These are phyloP conservation scores for Calcarius ornatus DNA, from an alignment of 2,113 vertebrate species.

Conservation along the genomic window DNA sequence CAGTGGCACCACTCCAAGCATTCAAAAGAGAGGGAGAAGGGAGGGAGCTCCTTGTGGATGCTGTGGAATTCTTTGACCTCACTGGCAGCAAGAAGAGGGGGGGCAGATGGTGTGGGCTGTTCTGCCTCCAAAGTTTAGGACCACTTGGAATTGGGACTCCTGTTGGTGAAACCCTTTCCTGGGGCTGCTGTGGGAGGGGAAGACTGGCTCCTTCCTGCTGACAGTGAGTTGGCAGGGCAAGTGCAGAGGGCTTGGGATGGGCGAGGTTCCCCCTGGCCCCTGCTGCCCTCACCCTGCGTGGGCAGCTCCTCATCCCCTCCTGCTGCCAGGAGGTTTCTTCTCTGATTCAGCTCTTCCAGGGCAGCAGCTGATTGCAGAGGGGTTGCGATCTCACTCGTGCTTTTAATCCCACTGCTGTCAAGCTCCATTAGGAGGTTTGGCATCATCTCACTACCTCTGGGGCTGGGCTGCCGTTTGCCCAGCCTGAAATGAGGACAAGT, in stretches of 20 bases:
- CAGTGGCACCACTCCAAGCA: not conserved
- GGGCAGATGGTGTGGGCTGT: accelerated
- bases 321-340: slow-evolving; percentile 38
- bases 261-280: not conserved
- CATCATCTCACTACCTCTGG: slow-evolving; percentile 70
- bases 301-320: not conserved
- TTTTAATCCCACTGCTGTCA: slow-evolving; percentile 77
- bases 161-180: not conserved
- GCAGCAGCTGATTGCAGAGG: slow-evolving; percentile 38
- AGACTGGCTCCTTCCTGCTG: not conserved
- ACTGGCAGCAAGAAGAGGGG: accelerated
- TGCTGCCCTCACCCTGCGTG: not conserved
- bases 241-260: not conserved
- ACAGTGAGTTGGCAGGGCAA: not conserved
- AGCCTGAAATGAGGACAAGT: slow-evolving; percentile 61
- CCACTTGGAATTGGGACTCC: not conserved
- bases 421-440: slow-evolving; percentile 73
- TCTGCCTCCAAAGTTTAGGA: not conserved
- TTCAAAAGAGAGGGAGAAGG: not conserved
- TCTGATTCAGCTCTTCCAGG: slow-evolving; percentile 65
- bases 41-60: not conserved
- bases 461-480: slow-evolving; percentile 37
- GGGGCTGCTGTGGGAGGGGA: not conserved
- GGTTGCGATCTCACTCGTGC: slow-evolving; percentile 43
- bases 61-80: not conserved